A percentile compares a stretch with the other conserved stretches of the same genome.
phyloP scores from a whole-genome alignment of 2,797 vertebrate species.

The Miopithecus talapoin region DNA sequence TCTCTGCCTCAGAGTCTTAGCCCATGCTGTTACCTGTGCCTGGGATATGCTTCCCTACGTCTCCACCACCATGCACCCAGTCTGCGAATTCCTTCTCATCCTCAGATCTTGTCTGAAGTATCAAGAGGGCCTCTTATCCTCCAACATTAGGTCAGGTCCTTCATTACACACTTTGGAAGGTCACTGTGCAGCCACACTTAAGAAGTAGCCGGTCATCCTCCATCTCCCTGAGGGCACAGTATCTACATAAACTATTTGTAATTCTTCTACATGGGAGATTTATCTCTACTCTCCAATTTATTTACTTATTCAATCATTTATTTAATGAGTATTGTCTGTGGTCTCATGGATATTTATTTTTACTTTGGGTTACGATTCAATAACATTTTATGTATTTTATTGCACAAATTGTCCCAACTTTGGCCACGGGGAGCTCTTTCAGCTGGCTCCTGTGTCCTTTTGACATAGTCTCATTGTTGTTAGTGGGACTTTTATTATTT shows the following conservation, averaged over 20 bases:
- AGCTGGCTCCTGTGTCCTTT: not conserved
- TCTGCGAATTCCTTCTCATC: too few relatives aligned
- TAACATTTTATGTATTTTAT: not conserved
- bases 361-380: not conserved
- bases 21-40: not conserved
- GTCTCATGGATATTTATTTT: not conserved
- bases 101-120: not conserved
- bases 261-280: not conserved
- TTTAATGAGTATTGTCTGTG: not conserved
- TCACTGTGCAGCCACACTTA: accelerated
- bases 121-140: not conserved
- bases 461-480: accelerated
- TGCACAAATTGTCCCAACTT: not conserved
- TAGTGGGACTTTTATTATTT: too few relatives aligned
- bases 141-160: not conserved
- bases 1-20: not conserved
- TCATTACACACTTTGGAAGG: not conserved
- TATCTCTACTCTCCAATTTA: not conserved
- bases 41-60: not conserved
- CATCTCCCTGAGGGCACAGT: accelerated
- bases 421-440: not conserved
- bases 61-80: accelerated
- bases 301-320: not conserved
- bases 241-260: not conserved
- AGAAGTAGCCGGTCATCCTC: accelerated